Base-by-base conservation (phyloP, 2,888 invertebrate species). In the Oegoconia quadripuncta region DNA sequence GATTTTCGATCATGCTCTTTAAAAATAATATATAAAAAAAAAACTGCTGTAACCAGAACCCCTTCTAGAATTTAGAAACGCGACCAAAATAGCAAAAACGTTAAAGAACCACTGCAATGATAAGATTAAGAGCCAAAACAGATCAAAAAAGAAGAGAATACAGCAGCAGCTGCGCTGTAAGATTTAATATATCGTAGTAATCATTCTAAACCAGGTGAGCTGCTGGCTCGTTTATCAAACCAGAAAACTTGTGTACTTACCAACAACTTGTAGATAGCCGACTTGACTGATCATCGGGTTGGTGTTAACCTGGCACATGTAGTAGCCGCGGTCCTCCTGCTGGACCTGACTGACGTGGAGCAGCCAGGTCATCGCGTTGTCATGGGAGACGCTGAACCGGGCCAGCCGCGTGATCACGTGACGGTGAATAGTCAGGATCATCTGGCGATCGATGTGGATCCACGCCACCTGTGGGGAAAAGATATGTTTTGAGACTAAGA, bases 221-320 rank as follows among this genome's bases (percentile, higher is more conserved):
- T n/a, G n/a, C n/a, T n/a, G n/a, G n/a, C n/a, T n/a, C 15, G 7
- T 23, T 8, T 8, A 28, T 1, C 9, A 16, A 28, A 38, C 26
- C 13, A 31, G 12, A 8, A 17, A 15, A 23, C 12, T 16, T n/a
- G n/a, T 1, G 1, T 1, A 59, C 95, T 91, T 73, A 97, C 97
- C 97, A 25, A 97, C 96, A 45, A 97, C 97, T 86, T 97, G 95
- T 27, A 97, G 90, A 73, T 95, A 96, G 41, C 97, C 97, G 23
- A 96, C 95, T 90, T 97, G 97, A 71, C 95, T 96, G 70, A 97
- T 96, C 96, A 97, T 97, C 0, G 97, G 97, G 76, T 95, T 94
- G 32, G 97, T 96, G 81, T 97, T 97, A 55, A 91, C 91, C 84
- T 95, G 95, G 78, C 95, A 95, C 94, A 95, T 95, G 83, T 95